Conservation (phyloP, 2,888 invertebrate species). For the Ophion ellenae region DNA sequence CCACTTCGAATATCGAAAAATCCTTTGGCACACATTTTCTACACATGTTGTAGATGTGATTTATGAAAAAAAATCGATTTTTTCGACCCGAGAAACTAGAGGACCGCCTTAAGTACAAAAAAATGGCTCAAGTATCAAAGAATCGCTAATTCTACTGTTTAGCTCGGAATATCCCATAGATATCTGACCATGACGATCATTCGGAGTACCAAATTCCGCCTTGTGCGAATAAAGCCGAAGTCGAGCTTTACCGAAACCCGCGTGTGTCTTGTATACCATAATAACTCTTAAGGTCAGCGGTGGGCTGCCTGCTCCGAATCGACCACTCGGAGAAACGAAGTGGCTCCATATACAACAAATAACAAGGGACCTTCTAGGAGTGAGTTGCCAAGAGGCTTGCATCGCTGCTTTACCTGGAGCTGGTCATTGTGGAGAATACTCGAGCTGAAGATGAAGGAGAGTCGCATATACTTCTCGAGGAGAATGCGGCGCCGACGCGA, state of each 20-base stretch:
- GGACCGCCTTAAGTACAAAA: no score
- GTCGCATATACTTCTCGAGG: conserved; percentile 43
- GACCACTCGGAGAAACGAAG: conserved; percentile 28
- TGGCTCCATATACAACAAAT: conserved; percentile 35
- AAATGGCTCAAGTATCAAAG: no score
- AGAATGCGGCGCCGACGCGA: conserved; percentile 44
- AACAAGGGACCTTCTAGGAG: conserved; percentile 28
- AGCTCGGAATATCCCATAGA: neutral
- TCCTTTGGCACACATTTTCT: no score
- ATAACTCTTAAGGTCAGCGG: conserved; percentile 37
- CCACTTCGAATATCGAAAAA: no score
- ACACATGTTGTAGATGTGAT: no score
- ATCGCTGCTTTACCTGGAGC: conserved; percentile 50
- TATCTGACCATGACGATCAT: neutral
- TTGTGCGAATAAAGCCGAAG: neutral
- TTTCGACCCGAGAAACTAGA: no score
- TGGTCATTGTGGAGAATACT: conserved; percentile 62
- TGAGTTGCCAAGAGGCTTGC: conserved; percentile 39
- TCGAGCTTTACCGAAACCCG: neutral
- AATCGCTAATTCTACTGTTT: neutral
- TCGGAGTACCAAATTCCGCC: neutral
- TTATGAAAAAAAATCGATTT: no score
- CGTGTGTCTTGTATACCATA: conserved; percentile 18
- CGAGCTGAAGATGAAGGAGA: conserved; percentile 45
- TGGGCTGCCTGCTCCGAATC: conserved; percentile 5